A percentile compares a stretch with the other conserved stretches of the same genome.
Conservation (phyloP, 2,113 vertebrate genomes). For the Steatornis caripensis region DNA sequence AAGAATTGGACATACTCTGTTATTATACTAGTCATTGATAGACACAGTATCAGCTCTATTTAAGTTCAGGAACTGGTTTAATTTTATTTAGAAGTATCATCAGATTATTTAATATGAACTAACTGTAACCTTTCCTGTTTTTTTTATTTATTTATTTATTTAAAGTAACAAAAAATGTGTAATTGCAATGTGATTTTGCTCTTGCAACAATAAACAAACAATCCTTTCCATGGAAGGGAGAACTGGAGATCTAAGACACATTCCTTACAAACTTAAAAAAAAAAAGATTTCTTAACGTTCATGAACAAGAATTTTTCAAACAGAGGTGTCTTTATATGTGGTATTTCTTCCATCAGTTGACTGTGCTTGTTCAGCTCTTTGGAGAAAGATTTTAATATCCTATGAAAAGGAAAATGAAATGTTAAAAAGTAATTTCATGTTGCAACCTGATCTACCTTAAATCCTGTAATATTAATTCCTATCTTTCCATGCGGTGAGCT, state of each 20-base stretch:
- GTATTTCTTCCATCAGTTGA: background rate
- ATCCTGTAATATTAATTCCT: background rate
- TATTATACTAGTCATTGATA: constrained; percentile 11
- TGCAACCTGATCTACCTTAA: background rate
- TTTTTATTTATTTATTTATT: background rate
- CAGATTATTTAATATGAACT: background rate
- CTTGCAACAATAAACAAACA: background rate
- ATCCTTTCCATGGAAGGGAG: background rate
- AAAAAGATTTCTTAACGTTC: background rate
- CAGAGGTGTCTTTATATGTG: background rate
- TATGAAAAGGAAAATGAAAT: constrained; percentile 46
- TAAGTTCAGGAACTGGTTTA: background rate
- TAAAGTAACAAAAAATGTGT: background rate
- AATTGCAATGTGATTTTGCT: background rate
- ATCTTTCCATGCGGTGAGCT: background rate
- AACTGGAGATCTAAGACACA: background rate
- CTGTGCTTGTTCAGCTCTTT: background rate
- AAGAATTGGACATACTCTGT: background rate
- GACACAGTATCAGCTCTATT: background rate
- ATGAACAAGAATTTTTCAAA: background rate
- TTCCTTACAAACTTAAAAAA: background rate
- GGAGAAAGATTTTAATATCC: constrained; percentile 65
- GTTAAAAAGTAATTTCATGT: background rate
- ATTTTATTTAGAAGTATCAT: background rate
- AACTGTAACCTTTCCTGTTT: background rate